Conservation (phyloP, 2,888 invertebrate genomes). For the Eueremaeus valkanovi region DNA sequence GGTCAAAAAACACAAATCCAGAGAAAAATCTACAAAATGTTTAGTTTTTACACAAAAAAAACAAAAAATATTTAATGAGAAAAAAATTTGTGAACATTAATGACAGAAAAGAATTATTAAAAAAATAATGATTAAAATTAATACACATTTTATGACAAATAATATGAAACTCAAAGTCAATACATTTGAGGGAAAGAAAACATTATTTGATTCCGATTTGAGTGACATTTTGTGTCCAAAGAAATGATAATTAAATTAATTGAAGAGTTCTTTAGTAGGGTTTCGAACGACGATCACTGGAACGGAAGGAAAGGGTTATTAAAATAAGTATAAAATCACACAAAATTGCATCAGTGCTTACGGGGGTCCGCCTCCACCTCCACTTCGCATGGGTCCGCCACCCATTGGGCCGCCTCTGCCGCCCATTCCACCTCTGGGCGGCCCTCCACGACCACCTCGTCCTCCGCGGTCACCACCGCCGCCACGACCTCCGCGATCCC, state of each 20-base stretch:
- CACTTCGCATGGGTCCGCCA: slow-evolving; percentile 20
- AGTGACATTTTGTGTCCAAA: background rate
- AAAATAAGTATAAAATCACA: no score
- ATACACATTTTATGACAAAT: background rate
- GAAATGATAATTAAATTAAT: no score
- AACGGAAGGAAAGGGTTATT: slow-evolving; percentile 5
- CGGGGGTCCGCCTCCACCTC: background rate
- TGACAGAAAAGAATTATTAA: background rate
- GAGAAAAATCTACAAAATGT: background rate
- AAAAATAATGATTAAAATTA: background rate
- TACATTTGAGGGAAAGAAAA: background rate
- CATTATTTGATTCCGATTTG: background rate
- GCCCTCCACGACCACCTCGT: slow-evolving; percentile 31
- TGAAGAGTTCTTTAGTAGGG: slow-evolving; percentile 22
- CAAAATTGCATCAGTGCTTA: no score
- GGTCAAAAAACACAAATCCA: background rate
- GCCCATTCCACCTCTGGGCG: slow-evolving; percentile 19
- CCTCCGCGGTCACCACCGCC: slow-evolving; percentile 45
- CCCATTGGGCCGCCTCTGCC: slow-evolving; percentile 38
- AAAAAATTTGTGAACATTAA: no score
- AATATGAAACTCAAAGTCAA: background rate
- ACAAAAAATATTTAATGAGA: no score
- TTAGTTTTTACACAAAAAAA: background rate
- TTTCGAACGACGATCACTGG: slow-evolving; percentile 35
- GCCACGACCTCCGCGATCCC: slow-evolving; percentile 51